These are phyloP conservation scores for Hylaea fasciaria DNA, from an alignment of 2,888 invertebrate genomes.

Conservation along the genomic window DNA sequence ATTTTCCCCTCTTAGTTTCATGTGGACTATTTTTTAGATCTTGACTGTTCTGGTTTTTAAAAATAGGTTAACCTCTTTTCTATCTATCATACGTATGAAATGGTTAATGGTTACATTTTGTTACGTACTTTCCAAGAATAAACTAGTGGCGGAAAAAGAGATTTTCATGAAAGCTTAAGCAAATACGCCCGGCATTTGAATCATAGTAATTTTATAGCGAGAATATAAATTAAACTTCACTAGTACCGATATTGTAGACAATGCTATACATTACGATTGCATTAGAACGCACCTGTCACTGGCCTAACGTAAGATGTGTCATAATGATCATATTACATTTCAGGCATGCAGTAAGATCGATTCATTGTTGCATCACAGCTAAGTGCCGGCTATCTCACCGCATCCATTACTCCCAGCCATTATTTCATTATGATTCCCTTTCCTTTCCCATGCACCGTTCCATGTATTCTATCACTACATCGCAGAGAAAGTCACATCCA, in stretches of 20 bases:
- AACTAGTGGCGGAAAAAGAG: no score
- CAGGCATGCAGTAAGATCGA: constrained; percentile 18
- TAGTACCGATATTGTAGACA: constrained; percentile 3
- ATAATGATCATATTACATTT: constrained; percentile 31
- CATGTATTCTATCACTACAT: constrained; percentile 30
- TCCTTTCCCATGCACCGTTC: constrained; percentile 36
- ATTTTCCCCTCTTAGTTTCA: no score
- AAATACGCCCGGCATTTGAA: no score
- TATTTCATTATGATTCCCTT: constrained; percentile 39
- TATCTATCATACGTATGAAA: no score
- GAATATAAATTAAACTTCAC: not conserved
- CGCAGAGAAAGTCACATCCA: constrained; percentile 25
- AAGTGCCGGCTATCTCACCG: constrained; percentile 35
- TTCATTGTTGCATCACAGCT: constrained; percentile 40
- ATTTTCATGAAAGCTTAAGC: no score
- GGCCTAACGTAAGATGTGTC: constrained; percentile 16
- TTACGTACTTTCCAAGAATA: no score
- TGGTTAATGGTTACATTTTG: no score
- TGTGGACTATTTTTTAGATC: no score
- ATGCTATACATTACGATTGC: constrained; percentile 20
- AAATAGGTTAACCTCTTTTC: no score
- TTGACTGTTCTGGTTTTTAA: no score
- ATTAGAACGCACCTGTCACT: constrained; percentile 31
- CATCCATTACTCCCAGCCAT: constrained; percentile 37
- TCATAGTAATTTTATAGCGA: no score